Base-by-base conservation (phyloP, 2,888 invertebrate species). In the Metallyticus violacea region DNA sequence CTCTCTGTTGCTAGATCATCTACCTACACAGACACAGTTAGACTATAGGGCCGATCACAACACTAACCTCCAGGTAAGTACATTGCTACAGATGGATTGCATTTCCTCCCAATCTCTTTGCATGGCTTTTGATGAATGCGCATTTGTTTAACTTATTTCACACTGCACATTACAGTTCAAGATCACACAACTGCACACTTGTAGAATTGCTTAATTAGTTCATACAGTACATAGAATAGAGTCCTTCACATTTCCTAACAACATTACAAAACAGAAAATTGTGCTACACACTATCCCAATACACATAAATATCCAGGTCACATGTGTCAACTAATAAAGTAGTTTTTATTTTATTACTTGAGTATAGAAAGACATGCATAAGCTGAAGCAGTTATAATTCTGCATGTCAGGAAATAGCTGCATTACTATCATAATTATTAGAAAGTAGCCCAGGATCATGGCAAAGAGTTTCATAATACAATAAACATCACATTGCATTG, bases 1-100 rank as follows among this genome's bases (percentile, higher is more conserved):
- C 87, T 97, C 96, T 83, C 96, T 96, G 97, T 97, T 96, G 96
- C 96, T 97, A 97, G 97, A 97, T 97, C 96, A 96, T 96, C 97
- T 97, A 96, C 95, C 95, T 93, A 93, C 95, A 95, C 95, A 95
- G 95, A 95, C 95, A 95, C 94, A 95, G 95, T 96, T 96, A 96
- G 96, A 96, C 95, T 95, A 95, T 95, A 95, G 95, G 95, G 95
- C 93, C 95, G 95, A 95, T 94, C 95, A 93, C 87, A 85, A 83
- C 83, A 83, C 77, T 83, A 83, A 29, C 81, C 81, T 80, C 29
- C 85, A 87, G 85, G 85, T 85, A 82, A 85, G 85, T 87, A 85
- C 85, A 40, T 81, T 76, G 62, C 26, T 77, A 40, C 80, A 30
- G 27, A 77, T 62, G 27, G 77, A 81, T 30, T 26, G 22, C 78